phyloP scores from a whole-genome alignment of 2,797 vertebrate species.

The Mormyrus proboscirostris region DNA sequence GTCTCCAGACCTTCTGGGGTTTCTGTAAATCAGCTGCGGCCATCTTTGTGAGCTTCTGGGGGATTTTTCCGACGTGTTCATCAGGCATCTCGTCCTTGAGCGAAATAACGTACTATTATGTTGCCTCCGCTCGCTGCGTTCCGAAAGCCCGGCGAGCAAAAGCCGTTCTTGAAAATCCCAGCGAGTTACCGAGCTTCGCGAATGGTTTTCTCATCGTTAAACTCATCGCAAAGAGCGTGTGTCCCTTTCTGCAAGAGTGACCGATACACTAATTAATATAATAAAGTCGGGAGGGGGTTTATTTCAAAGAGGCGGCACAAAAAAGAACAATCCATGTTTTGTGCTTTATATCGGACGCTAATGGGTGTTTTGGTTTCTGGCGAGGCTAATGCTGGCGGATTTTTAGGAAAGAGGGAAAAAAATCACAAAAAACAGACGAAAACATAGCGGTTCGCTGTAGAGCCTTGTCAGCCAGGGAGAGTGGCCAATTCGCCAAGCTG shows the following conservation, averaged over 20 bases:
- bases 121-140: background rate
- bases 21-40: background rate
- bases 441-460: background rate
- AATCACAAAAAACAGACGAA: background rate
- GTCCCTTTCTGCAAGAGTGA: background rate
- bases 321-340: no score
- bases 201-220: background rate
- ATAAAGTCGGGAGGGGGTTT: background rate
- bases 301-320: background rate
- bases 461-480: background rate
- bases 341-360: background rate
- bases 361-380: slow-evolving; percentile 3
- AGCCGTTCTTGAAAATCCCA: background rate
- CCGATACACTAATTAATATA: background rate
- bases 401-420: background rate
- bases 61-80: background rate
- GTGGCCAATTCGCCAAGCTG: slow-evolving; percentile 4
- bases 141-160: background rate
- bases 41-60: background rate
- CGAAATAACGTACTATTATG: background rate
- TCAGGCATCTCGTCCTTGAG: background rate
- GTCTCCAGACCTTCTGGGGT: background rate
- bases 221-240: background rate
- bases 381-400: background rate
- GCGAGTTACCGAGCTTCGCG: background rate